Percentiles rank a stretch among this genome's conserved stretches.
phyloP scores from a whole-genome alignment of 92 coral and sea anemone genomes.

The Heteractis magnifica region DNA sequence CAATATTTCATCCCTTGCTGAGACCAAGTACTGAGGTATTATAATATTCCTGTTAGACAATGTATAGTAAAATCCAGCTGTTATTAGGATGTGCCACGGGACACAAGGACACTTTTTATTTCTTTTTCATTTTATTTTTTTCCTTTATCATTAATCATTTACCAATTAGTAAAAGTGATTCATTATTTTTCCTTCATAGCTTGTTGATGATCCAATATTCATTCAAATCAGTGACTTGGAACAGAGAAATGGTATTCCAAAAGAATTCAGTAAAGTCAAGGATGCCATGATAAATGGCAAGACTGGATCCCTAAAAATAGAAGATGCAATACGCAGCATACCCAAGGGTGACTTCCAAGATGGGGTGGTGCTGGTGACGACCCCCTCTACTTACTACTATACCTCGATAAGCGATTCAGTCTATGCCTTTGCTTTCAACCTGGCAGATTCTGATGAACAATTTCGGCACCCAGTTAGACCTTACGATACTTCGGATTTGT shows the following conservation, averaged over 20 bases:
- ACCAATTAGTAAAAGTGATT: neutral
- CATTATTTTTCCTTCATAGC: slow-evolving; percentile 41
- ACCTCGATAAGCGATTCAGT: slow-evolving; percentile 90
- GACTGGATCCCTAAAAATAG: slow-evolving; percentile 80
- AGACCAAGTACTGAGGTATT: slow-evolving; percentile 97
- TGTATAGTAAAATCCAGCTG: neutral
- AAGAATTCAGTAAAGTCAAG: slow-evolving; percentile 67
- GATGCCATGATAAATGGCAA: slow-evolving; percentile 83
- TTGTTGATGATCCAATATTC: slow-evolving; percentile 98
- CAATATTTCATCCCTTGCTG: slow-evolving; percentile 91
- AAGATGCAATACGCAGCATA: slow-evolving; percentile 88
- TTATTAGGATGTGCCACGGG: too few species aligned
- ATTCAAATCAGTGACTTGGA: slow-evolving; percentile 88
- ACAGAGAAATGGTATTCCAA: slow-evolving; percentile 75
- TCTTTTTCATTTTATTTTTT: too few species aligned
- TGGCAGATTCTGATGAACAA: slow-evolving; percentile 87
- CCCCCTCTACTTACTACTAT: slow-evolving; percentile 91
- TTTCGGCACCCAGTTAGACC: slow-evolving; percentile 84
- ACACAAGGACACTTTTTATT: too few species aligned
- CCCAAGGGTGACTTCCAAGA: slow-evolving; percentile 98
- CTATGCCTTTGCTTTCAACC: slow-evolving; percentile 93
- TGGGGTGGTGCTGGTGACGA: slow-evolving; percentile 76
- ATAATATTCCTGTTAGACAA: too few species aligned
- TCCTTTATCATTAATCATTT: neutral
- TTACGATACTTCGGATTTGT: slow-evolving; percentile 42